Evolutionary conservation across 2,888 invertebrate species (phyloP).

Genomic region (Drosophila atripex): DNA sequence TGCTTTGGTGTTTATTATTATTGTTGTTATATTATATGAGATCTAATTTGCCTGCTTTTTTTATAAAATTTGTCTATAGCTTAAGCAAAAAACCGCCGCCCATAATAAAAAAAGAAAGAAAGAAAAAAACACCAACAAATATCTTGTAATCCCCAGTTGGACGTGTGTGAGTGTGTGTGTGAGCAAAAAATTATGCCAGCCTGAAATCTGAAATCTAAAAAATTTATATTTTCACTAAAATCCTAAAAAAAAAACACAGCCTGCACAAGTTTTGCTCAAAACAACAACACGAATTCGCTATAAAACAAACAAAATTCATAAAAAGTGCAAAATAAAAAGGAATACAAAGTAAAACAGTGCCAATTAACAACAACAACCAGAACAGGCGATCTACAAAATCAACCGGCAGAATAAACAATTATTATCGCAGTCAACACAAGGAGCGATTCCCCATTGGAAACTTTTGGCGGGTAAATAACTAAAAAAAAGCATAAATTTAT

Average conservation of each 20-base stretch:
- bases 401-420: slow-evolving; percentile 25
- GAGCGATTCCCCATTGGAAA: slow-evolving; percentile 36
- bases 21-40: slow-evolving; percentile 51
- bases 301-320: slow-evolving; percentile 37
- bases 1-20: slow-evolving; percentile 38
- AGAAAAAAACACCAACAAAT: slow-evolving; percentile 26
- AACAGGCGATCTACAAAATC: slow-evolving; percentile 32
- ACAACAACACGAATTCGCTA: slow-evolving; percentile 42
- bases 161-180: slow-evolving; percentile 39
- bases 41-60: slow-evolving; percentile 27
- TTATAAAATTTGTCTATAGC: slow-evolving; percentile 49
- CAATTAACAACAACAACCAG: slow-evolving; percentile 30
- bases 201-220: slow-evolving; percentile 34
- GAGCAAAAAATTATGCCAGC: slow-evolving; percentile 65
- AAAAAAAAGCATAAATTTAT: slow-evolving; percentile 3
- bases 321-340: slow-evolving; percentile 50
- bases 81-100: slow-evolving; percentile 62
- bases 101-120: slow-evolving; percentile 31
- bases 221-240: slow-evolving; percentile 24
- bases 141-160: slow-evolving; percentile 30
- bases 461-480: slow-evolving; percentile 63
- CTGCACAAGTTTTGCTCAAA: slow-evolving; percentile 69
- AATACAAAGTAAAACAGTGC: slow-evolving; percentile 34
- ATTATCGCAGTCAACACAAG: slow-evolving; percentile 35
- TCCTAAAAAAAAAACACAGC: slow-evolving; percentile 29